Base-by-base conservation (phyloP, 2,113 vertebrate genomes). In the Scomber japonicus region DNA sequence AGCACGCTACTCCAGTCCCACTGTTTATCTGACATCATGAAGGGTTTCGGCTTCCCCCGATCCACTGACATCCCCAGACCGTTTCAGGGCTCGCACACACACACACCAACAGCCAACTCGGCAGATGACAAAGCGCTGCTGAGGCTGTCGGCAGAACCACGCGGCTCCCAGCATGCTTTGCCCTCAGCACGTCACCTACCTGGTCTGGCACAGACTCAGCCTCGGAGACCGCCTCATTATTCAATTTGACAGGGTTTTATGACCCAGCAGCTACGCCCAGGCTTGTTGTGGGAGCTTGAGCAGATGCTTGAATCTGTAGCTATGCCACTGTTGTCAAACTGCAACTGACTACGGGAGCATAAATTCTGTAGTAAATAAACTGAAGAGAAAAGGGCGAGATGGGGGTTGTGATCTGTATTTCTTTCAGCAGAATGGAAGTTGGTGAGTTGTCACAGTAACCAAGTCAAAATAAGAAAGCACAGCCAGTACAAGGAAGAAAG, bases 381-480 rank as follows among this genome's bases (percentile, higher is more conserved):
- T 31, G 11, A 11, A 11, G 35, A 49, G 40, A 65, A 50, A 79
- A 61, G 16, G 68, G 21, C 57, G 31, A 10, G 12, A 21, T 40
- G 12, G 11, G 45, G 45, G 53, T 50, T 71, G 21, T 30, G 48
- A 68, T 78, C 50, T 59, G 40, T 77, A 17, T 49, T 75, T 66
- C 30, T 56, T 45, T 44, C 3, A 65, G 13, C 12, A 4, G 12
- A 40, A 24, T 30, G 4, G 0, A 44, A 12, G 27, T 5, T 21
- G 57, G 46, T n/a, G 45, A 14, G 63, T 46, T 10, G 45, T 51
- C 48, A 46, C 30, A 12, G 17, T 19, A 19, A 45, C 21, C 92
- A 5, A 95, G 93, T 93, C 94, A 95, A 67, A 90, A 92, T 14
- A 93, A 95, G 84, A 96, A 94, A 87, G 94, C 92, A 92, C 91